A percentile compares a stretch with the other conserved stretches of the same genome.
Conservation (phyloP, 2,797 vertebrate species). For the Euphonia xanthogaster region DNA sequence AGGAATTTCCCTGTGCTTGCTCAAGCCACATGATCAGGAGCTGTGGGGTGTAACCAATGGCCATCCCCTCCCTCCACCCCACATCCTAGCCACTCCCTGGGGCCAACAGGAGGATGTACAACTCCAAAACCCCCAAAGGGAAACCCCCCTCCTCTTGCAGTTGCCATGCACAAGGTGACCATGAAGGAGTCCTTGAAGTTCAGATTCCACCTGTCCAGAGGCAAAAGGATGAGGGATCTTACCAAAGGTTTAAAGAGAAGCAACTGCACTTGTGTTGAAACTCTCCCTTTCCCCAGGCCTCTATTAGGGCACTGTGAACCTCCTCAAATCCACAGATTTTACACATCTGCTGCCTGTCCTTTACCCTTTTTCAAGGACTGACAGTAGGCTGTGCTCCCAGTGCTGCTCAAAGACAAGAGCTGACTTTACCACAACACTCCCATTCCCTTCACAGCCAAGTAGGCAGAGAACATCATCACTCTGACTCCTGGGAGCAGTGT, state of each 20-base stretch:
- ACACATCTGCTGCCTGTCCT: not conserved
- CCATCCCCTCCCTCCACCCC: not conserved
- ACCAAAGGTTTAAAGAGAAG: not conserved
- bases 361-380: not conserved
- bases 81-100: not conserved
- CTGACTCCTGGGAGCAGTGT: not conserved
- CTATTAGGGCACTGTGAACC: not conserved
- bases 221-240: not conserved
- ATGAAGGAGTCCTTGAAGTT: not conserved
- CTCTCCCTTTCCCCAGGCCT: not conserved
- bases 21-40: rapidly evolving
- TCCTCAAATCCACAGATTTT: not conserved
- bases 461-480: not conserved
- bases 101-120: not conserved
- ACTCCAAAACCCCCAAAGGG: not conserved
- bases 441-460: not conserved
- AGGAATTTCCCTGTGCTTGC: not conserved
- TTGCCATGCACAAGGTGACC: not conserved
- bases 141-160: not conserved
- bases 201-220: not conserved
- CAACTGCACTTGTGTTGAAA: not conserved
- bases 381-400: not conserved
- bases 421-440: not conserved
- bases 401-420: not conserved
- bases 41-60: rapidly evolving